Conservation (phyloP, 2,797 vertebrate species). For the Taeniopygia guttata region DNA sequence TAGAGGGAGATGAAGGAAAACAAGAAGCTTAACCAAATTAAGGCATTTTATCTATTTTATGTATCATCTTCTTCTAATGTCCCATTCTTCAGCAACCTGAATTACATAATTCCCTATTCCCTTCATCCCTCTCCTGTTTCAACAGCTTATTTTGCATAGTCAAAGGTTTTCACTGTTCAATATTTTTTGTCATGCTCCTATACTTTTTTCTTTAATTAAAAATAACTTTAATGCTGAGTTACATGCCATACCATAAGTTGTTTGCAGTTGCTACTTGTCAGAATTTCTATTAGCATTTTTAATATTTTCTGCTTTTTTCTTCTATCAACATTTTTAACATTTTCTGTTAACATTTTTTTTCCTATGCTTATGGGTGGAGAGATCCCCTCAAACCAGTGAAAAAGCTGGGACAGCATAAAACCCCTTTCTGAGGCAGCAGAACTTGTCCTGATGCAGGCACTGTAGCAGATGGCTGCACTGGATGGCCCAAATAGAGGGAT, state of each 20-base stretch:
- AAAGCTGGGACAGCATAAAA: background rate
- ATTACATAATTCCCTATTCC: background rate
- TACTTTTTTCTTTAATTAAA: background rate
- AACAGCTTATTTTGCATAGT: background rate
- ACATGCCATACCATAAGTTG: rapidly evolving
- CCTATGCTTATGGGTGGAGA: background rate
- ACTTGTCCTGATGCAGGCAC: background rate
- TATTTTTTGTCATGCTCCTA: rapidly evolving
- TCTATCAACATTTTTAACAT: background rate
- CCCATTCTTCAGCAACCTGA: background rate
- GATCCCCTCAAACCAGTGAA: background rate
- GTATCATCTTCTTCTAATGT: background rate
- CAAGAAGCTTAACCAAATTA: background rate
- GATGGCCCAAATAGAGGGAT: background rate
- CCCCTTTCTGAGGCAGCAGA: background rate
- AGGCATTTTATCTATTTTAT: background rate
- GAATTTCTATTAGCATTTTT: background rate
- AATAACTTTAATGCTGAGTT: background rate
- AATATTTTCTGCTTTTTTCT: background rate
- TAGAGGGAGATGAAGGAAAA: background rate
- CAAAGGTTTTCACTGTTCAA: background rate
- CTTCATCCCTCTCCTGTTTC: rapidly evolving
- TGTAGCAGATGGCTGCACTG: too few species aligned
- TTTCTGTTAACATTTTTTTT: background rate
- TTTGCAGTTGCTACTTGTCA: background rate